Percentiles rank a stretch among this genome's conserved stretches.
These are phyloP conservation scores for Tinea semifulvella DNA, from an alignment of 2,888 invertebrate species.

Conservation along the genomic window DNA sequence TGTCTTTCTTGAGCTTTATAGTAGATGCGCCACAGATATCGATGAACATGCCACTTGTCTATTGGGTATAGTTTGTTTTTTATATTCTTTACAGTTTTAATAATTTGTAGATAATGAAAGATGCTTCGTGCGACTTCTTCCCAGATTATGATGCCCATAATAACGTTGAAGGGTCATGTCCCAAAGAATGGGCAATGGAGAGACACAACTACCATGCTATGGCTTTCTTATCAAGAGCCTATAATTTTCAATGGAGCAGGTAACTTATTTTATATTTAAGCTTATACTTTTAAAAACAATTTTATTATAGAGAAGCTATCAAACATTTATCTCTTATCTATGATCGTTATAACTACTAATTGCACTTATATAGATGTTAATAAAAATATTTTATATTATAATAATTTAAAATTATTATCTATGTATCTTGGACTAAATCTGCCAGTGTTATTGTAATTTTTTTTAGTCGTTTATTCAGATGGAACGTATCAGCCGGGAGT, in stretches of 20 bases:
- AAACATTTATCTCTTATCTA: too few species aligned
- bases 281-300: too few species aligned
- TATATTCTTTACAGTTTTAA: not conserved
- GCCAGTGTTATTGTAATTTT: not conserved
- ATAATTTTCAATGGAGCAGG: slow-evolving; percentile 84
- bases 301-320: too few species aligned
- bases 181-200: slow-evolving; percentile 78
- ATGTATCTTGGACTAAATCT: too few species aligned
- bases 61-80: not conserved
- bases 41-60: too few species aligned
- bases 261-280: slow-evolving; percentile 28
- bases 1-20: too few species aligned
- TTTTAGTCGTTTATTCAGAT: slow-evolving; percentile 41
- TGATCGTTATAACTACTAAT: too few species aligned
- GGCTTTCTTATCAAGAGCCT: slow-evolving; percentile 75
- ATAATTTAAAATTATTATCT: not conserved
- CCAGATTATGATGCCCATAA: slow-evolving; percentile 80
- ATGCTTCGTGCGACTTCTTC: slow-evolving; percentile 82
- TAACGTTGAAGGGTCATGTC: slow-evolving; percentile 73
- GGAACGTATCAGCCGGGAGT: slow-evolving; percentile 70
- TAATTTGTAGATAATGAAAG: slow-evolving; percentile 55
- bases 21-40: too few species aligned
- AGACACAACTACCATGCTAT: slow-evolving; percentile 82
- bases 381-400: not conserved
- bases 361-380: too few species aligned